phyloP scores from a whole-genome alignment of 1,140 invertebrate species.

The Nephotettix cincticeps region DNA sequence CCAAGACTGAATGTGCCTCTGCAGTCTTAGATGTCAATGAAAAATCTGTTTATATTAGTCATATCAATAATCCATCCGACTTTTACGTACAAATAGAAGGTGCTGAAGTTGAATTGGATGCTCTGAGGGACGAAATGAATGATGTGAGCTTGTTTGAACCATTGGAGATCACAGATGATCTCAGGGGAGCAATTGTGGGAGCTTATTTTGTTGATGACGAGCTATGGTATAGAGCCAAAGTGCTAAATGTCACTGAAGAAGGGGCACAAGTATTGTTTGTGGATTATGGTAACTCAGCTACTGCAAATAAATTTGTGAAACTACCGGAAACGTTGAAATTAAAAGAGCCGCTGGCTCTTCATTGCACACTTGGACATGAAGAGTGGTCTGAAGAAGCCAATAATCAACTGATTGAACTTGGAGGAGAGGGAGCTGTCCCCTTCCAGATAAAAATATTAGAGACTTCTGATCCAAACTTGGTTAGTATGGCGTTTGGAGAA shows the following conservation, averaged over 20 bases:
- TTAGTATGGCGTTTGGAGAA: conserved; percentile 7
- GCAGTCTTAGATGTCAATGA: background rate
- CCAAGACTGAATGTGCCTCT: background rate
- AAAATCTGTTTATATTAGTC: conserved; percentile 48
- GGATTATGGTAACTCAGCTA: conserved; percentile 58
- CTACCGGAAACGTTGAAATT: conserved; percentile 27
- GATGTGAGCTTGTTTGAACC: conserved; percentile 5
- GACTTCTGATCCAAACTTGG: conserved; percentile 11
- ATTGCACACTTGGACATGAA: conserved; percentile 17
- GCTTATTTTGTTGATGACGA: conserved; percentile 61
- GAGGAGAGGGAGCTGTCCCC: conserved; percentile 8
- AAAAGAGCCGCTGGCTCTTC: conserved; percentile 11
- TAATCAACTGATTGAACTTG: conserved; percentile 13
- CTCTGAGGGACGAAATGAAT: conserved; percentile 52
- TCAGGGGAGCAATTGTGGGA: conserved; percentile 40
- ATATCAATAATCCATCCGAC: conserved; percentile 56
- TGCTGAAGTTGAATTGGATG: conserved; percentile 55
- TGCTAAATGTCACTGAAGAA: conserved; percentile 57
- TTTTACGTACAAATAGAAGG: conserved; percentile 64
- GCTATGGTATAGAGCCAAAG: conserved; percentile 64
- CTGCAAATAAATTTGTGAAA: conserved; percentile 37
- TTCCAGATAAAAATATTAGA: conserved; percentile 23
- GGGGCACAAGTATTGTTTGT: conserved; percentile 57
- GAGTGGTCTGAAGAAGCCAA: conserved; percentile 15
- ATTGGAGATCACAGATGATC: background rate